Evolutionary conservation across 2,888 invertebrate species (phyloP).

Genomic region (Callinectes sapidus): DNA sequence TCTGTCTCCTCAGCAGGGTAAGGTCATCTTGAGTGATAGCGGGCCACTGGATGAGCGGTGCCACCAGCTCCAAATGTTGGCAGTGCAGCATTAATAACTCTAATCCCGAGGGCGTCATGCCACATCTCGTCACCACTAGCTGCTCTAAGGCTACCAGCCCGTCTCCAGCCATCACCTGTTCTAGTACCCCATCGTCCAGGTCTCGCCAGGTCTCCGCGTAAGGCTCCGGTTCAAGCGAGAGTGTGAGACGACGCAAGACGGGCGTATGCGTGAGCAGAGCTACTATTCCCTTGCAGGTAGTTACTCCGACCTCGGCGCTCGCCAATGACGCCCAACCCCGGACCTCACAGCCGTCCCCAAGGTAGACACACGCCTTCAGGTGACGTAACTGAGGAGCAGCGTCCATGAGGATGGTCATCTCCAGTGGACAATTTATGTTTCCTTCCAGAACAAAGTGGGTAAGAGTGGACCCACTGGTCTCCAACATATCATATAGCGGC

Average conservation of each 20-base stretch:
- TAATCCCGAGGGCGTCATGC: slow-evolving; percentile 48
- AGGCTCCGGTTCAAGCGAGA: slow-evolving; percentile 46
- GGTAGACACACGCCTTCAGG: slow-evolving; percentile 33
- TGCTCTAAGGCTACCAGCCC: slow-evolving; percentile 43
- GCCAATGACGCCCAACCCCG: slow-evolving; percentile 41
- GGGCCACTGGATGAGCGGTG: slow-evolving; percentile 55
- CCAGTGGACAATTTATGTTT: slow-evolving; percentile 44
- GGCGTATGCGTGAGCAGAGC: slow-evolving; percentile 57
- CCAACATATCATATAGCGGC: slow-evolving; percentile 41
- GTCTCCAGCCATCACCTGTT: neutral
- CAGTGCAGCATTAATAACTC: slow-evolving; percentile 50
- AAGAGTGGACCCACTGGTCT: slow-evolving; percentile 38
- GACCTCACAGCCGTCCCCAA: slow-evolving; percentile 41
- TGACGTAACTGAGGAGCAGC: slow-evolving; percentile 54
- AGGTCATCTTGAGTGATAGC: slow-evolving; percentile 50
- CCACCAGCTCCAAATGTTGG: slow-evolving; percentile 48
- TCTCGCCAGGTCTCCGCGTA: slow-evolving; percentile 60
- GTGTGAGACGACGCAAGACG: slow-evolving; percentile 44
- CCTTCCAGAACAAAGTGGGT: slow-evolving; percentile 51
- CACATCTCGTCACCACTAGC: slow-evolving; percentile 58
- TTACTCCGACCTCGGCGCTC: slow-evolving; percentile 45
- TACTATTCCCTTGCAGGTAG: slow-evolving; percentile 26
- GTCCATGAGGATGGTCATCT: slow-evolving; percentile 49
- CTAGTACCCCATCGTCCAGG: slow-evolving; percentile 56
- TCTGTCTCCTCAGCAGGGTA: neutral